Percentiles rank a stretch among this genome's conserved stretches.
Conservation (phyloP, 2,113 vertebrate genomes). For the Spea multiplicata region DNA sequence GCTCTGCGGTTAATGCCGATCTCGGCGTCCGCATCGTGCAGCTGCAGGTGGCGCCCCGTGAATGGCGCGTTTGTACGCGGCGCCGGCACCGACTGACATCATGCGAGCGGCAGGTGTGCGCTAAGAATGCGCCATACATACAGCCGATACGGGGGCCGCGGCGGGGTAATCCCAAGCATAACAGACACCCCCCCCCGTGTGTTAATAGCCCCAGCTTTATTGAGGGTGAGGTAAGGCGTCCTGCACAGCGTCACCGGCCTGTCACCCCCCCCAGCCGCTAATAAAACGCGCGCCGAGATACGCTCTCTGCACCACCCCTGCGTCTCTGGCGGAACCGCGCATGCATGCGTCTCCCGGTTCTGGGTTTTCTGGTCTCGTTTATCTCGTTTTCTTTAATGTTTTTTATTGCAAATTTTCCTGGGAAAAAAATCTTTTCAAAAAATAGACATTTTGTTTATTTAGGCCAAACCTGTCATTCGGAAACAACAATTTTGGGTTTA, state of each 20-base stretch:
- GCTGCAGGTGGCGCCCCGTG: slow-evolving; percentile 25
- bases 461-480: too few species aligned
- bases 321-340: not conserved
- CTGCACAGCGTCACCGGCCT: not conserved
- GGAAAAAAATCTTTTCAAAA: too few species aligned
- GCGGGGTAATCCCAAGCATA: slow-evolving; percentile 16
- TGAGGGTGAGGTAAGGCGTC: not conserved
- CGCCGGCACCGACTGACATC: slow-evolving; percentile 28
- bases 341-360: too few species aligned
- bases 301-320: not conserved
- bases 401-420: too few species aligned
- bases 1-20: not conserved
- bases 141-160: not conserved
- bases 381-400: too few species aligned
- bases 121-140: slow-evolving; percentile 25
- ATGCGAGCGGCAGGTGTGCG: slow-evolving; percentile 24
- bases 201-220: slow-evolving; percentile 4
- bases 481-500: too few species aligned
- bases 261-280: not conserved
- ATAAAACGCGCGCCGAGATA: not conserved
- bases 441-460: too few species aligned
- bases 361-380: too few species aligned
- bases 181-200: slow-evolving; percentile 23
- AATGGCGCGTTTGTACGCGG: slow-evolving; percentile 22
- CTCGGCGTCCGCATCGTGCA: not conserved